Evolutionary conservation across 2,888 invertebrate species (phyloP), one percentile per base, ranked within the genome.

Genomic region (Dione vanillae): DNA sequence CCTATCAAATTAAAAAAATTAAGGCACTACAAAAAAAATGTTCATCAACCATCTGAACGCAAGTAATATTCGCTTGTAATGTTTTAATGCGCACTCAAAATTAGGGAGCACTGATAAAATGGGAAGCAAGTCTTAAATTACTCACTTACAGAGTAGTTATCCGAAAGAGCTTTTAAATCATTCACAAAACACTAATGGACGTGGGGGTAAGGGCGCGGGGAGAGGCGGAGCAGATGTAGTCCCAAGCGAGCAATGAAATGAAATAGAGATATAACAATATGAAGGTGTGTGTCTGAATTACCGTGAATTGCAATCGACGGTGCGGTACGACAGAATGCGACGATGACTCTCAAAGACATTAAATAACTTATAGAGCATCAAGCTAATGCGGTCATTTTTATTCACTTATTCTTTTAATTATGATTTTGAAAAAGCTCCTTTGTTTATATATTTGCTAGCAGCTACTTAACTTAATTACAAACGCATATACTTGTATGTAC

Each of bases 181-280:
- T 93, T 93, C 93, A 93, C 93, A 93, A 93, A 93, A 93, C 92
- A 93, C 93, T 93, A 92, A 93, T 93, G 92, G 92, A 92, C 92
- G 92, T 87, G 88, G 92, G 87, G 90, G 79, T 81, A 82, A 82
- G 85, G 83, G 83, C 78, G 82, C 80, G 84, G 79, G 79, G 74
- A 76, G 80, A 82, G 82, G 82, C 79, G 79, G 79, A 83, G 87
- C 87, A 88, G 91, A 87, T 89, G 89, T 86, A 89, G 82, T 91
- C 92, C 90, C 91, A 78, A 79, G 88, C 85, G 87, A 83, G 92
- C 92, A 90, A 91, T 92, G 90, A 92, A 92, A 91, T 77, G 79
- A 77, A 80, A 80, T 89, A 85, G 85, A 90, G 90, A 90, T 91
- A 90, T 88, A 90, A 91, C 90, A 91, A 91, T 91, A 89, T 90